Conservation (phyloP, 2,113 vertebrate genomes). For the Callorhinus ursinus region DNA sequence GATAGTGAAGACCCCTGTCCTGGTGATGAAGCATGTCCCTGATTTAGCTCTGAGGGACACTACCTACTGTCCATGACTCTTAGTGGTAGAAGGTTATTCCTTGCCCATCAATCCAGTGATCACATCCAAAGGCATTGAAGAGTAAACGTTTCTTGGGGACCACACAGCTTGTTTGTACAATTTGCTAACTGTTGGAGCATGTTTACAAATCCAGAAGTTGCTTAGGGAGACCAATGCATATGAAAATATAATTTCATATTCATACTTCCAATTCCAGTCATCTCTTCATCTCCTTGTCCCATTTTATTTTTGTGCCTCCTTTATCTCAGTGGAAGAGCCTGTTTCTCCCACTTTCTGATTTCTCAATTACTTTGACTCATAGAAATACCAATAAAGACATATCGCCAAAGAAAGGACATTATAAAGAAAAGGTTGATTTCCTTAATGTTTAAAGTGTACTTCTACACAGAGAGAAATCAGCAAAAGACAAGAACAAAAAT, state of each 20-base stretch:
- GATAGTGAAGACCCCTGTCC: not conserved
- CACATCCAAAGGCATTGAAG: not conserved
- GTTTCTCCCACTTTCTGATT: not conserved
- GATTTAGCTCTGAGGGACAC: not conserved
- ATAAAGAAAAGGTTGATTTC: not conserved
- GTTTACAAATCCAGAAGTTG: not conserved
- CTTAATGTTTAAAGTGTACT: not conserved
- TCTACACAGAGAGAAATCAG: not conserved
- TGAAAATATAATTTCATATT: not conserved
- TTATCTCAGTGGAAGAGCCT: not conserved
- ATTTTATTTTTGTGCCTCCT: not conserved
- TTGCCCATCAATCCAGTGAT: not conserved
- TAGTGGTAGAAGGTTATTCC: not conserved
- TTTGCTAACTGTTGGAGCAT: not conserved
- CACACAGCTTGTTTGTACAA: not conserved
- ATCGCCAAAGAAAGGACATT: not conserved
- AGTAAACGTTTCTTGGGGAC: not conserved
- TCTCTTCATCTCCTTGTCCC: not conserved
- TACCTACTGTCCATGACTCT: not conserved
- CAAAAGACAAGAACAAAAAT: not conserved
- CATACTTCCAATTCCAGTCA: not conserved
- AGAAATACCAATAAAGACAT: not conserved
- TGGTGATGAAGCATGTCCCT: not conserved
- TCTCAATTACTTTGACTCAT: not conserved
- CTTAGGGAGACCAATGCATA: not conserved